phyloP scores from a whole-genome alignment of 2,888 invertebrate species.

The Alloscopus bannaensis region DNA sequence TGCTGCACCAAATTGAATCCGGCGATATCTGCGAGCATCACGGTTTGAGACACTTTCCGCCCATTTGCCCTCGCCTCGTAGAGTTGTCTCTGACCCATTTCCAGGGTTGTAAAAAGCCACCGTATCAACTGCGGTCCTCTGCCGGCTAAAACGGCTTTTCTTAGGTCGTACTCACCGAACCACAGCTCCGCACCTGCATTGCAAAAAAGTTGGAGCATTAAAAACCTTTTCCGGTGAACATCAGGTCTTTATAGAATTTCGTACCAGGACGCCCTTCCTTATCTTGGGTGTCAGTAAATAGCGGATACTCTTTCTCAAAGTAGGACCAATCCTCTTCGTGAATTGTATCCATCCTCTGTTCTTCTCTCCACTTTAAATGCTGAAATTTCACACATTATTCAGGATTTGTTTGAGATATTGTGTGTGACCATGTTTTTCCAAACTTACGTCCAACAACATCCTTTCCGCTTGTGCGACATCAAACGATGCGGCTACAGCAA shows the following conservation, averaged over 20 bases:
- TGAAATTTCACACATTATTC: background rate
- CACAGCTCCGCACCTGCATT: conserved; percentile 1
- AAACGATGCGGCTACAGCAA: too few species aligned
- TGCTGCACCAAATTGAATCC: conserved; percentile 1
- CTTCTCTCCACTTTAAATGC: conserved; percentile 23
- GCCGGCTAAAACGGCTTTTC: conserved; percentile 3
- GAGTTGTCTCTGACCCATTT: background rate
- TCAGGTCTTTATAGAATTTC: background rate
- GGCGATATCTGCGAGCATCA: background rate
- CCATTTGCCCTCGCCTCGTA: conserved; percentile 1
- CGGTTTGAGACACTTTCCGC: background rate
- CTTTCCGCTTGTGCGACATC: too few species aligned
- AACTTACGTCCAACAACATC: too few species aligned
- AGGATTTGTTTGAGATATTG: too few species aligned
- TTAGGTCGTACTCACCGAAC: background rate
- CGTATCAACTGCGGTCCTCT: background rate
- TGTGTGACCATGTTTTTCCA: too few species aligned
- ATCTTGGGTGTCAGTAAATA: too few species aligned
- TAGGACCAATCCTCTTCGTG: too few species aligned
- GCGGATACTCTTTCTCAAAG: too few species aligned
- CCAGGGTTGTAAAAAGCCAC: background rate
- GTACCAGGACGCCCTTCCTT: too few species aligned
- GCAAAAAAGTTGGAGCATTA: background rate
- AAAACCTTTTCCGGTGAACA: background rate
- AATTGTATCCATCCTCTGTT: conserved; percentile 6